These are phyloP conservation scores for Blastomussa wellsi DNA, from an alignment of 92 coral and sea anemone genomes.

Conservation along the genomic window DNA sequence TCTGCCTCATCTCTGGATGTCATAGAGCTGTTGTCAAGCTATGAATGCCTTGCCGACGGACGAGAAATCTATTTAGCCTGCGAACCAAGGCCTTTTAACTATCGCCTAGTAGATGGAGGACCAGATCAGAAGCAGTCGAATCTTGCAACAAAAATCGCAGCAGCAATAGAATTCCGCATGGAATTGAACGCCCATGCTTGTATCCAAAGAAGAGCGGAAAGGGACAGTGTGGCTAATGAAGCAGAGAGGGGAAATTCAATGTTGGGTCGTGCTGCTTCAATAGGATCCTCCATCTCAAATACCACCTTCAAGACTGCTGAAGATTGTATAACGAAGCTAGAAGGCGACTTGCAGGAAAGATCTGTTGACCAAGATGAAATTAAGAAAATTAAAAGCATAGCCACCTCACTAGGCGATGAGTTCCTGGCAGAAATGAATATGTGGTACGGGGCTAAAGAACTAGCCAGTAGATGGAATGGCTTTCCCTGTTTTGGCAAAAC, in stretches of 20 bases:
- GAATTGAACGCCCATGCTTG: slow-evolving; percentile 57
- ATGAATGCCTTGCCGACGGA: slow-evolving; percentile 8
- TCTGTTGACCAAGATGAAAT: slow-evolving; percentile 27
- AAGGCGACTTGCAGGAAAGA: slow-evolving; percentile 27
- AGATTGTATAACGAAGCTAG: slow-evolving; percentile 30
- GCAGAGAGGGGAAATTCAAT: slow-evolving; percentile 67
- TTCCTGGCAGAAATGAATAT: slow-evolving; percentile 57
- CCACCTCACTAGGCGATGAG: slow-evolving; percentile 39
- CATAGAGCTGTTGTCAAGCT: slow-evolving; percentile 3
- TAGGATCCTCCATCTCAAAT: slow-evolving; percentile 50
- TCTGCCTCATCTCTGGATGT: slow-evolving; percentile 17
- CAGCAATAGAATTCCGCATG: slow-evolving; percentile 55
- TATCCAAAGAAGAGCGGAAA: slow-evolving; percentile 58
- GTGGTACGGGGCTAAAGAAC: slow-evolving; percentile 52
- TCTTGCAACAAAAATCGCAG: slow-evolving; percentile 55
- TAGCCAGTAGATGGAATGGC: slow-evolving; percentile 59
- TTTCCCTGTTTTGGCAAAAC: slow-evolving; percentile 56
- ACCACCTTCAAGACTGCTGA: slow-evolving; percentile 31
- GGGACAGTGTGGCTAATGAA: slow-evolving; percentile 62
- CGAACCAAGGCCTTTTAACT: slow-evolving; percentile 53
- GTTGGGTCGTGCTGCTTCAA: slow-evolving; percentile 50
- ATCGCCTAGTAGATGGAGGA: slow-evolving; percentile 56
- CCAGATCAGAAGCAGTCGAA: slow-evolving; percentile 67
- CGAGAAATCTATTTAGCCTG: slow-evolving; percentile 16
- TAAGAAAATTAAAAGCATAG: slow-evolving; percentile 5